Base-by-base conservation (phyloP, 2,113 vertebrate species). In the Amphiprion percula region DNA sequence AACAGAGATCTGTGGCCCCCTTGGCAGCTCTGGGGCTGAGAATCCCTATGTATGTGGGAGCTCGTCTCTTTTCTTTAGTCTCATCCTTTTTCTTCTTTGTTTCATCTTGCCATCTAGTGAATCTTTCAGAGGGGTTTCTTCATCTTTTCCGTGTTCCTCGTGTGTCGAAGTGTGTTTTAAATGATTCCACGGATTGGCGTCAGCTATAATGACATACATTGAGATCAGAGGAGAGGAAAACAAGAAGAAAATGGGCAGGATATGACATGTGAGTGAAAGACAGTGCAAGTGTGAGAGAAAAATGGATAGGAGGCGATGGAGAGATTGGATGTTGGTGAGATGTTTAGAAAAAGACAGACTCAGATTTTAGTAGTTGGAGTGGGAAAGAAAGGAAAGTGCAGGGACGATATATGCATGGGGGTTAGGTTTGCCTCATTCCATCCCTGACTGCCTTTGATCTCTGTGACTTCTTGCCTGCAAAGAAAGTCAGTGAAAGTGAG, bases 371-470 rank as follows among this genome's bases (percentile, higher is more conserved):
- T 47, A 59, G 70, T 55, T 30, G 9, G n/a, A 65, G 46, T 54
- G 58, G 5, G 49, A 78, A 58, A 67, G 73, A 74, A 71, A 82
- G 68, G 56, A 74, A 63, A 68, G 76, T 66, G 69, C 37, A 33
- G 73, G 33, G 10, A 23, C 71, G 74, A 80, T 53, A 49, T 68
- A 52, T 87, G 82, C 21, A 77, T 71, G 68, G 83, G 85, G 80
- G 70, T 78, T 72, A 77, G 82, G 67, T 73, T 82, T 76, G 65
- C 85, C 74, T 87, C 55, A 69, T 44, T 75, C 75, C 77, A 84
- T 85, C 80, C 74, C 60, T 69, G 74, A 68, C 59, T 83, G 14
- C 24, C 80, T 91, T 91, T 91, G 78, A 88, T 92, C 88, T 90
- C 71, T 10, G 16, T 71, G 83, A 88, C 85, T 88, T 72, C 62